phyloP scores from a whole-genome alignment of 2,113 vertebrate species.

The Gymnocephalus cernua region DNA sequence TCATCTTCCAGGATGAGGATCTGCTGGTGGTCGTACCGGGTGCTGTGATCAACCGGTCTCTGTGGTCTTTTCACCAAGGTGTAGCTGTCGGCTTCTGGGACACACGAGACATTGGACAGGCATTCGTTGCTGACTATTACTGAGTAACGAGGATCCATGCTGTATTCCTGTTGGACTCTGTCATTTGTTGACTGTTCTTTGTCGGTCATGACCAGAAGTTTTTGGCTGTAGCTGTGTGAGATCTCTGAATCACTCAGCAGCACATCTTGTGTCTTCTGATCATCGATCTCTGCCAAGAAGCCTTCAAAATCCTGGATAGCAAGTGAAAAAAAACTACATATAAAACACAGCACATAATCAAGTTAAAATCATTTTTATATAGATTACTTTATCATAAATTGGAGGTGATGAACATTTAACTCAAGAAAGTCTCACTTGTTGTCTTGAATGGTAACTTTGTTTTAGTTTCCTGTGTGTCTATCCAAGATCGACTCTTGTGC shows the following conservation, averaged over 20 bases:
- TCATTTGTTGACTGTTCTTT: slow-evolving; percentile 31
- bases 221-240: slow-evolving; percentile 45
- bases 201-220: slow-evolving; percentile 62
- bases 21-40: slow-evolving; percentile 64
- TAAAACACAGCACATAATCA: not conserved
- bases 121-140: slow-evolving; percentile 33
- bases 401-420: too few species aligned
- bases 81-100: slow-evolving; percentile 13
- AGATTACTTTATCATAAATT: too few species aligned
- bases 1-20: slow-evolving; percentile 58
- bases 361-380: too few species aligned
- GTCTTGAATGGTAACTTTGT: too few species aligned
- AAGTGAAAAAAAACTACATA: not conserved
- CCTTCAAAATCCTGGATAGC: slow-evolving; percentile 5
- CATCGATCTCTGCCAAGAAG: slow-evolving; percentile 28
- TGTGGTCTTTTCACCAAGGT: slow-evolving; percentile 48
- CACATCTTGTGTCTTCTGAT: slow-evolving; percentile 27
- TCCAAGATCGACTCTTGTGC: not conserved
- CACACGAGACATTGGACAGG: slow-evolving; percentile 40
- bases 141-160: slow-evolving; percentile 57
- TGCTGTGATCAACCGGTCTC: slow-evolving; percentile 39
- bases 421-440: too few species aligned
- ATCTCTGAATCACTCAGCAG: slow-evolving; percentile 54
- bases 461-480: too few species aligned
- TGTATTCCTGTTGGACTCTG: slow-evolving; percentile 55